Evolutionary conservation across 2,888 invertebrate species (phyloP), one percentile per base, ranked within the genome.

Genomic region (Idaea aversata): DNA sequence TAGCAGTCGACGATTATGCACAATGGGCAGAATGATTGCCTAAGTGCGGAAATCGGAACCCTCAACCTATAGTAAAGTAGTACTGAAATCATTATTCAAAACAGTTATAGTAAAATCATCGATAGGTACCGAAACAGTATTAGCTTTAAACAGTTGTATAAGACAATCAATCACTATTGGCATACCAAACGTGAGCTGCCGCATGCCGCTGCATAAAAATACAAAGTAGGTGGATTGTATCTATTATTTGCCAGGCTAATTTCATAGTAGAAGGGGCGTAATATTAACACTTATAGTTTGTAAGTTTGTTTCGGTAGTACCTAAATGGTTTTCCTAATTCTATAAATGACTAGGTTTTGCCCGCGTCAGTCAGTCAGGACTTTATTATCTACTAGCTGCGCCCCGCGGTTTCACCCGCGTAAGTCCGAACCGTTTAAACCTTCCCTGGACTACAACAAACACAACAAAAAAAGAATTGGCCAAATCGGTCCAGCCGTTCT

Each of bases 151-250:
- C 61, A 64, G 65, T 67, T 61, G 64, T 64, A 67, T 63, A 65
- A 47, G 59, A 64, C 67, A 67, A 72, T 74, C 71, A 67, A 74
- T 74, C 72, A 70, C 66, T 68, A 69, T 74, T 65, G 71, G 67
- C 69, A 69, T 68, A 67, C 62, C 67, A 66, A 65, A 70, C 63
- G 64, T 68, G 67, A 72, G 68, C 34, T 59, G 34, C 59, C 34
- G 25, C 13, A 47, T 47, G 47, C 47, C 47, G 47, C 47, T 47
- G 71, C 68, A 74, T 74, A 67, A 71, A 72, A 74, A 73, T 69
- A 34, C 61, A 60, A 47, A 47, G 47, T 47, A 10, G 47, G 47
- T 47, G 13, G 47, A 47, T 10, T 47, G 25, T 47, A 10, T 4
- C 47, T 47, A 47, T 47, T 47, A 47, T 47, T 47, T 47, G 47